Evolutionary conservation across 2,113 vertebrate species (phyloP).

Genomic region (Heptranchias perlo): DNA sequence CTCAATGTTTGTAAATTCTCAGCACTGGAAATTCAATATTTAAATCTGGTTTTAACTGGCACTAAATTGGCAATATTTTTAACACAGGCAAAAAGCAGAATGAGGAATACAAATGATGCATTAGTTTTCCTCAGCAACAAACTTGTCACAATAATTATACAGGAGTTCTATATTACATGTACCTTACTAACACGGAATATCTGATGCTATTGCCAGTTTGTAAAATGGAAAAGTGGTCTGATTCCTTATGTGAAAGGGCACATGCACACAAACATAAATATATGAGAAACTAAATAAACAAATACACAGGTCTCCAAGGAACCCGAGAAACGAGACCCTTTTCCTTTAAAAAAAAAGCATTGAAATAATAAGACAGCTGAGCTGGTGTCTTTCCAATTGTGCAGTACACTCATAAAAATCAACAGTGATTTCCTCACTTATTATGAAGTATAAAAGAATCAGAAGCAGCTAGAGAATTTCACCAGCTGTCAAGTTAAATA

Average conservation of each 20-base stretch:
- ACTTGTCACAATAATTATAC: neutral
- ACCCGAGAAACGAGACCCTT: neutral
- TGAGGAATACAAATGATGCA: no score
- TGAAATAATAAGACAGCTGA: neutral
- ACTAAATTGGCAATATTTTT: no score
- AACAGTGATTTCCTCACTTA: neutral
- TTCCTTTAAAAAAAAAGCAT: neutral
- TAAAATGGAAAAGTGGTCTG: neutral
- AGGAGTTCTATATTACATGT: neutral
- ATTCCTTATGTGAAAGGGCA: neutral
- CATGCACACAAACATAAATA: neutral
- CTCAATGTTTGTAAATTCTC: no score
- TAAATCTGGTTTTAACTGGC: no score
- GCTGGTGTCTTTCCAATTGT: neutral
- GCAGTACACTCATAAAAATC: neutral
- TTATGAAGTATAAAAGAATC: neutral
- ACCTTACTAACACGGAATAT: neutral
- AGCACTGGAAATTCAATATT: no score
- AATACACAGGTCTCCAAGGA: neutral
- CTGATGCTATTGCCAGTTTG: neutral
- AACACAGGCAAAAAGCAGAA: no score
- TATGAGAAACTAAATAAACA: no score
- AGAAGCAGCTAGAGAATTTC: neutral
- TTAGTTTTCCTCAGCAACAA: neutral
- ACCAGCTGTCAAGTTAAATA: slow-evolving; percentile 13